Evolutionary conservation across 2,888 invertebrate species (phyloP), one percentile per base, ranked within the genome.

Genomic region (Stenotaenia linearis): DNA sequence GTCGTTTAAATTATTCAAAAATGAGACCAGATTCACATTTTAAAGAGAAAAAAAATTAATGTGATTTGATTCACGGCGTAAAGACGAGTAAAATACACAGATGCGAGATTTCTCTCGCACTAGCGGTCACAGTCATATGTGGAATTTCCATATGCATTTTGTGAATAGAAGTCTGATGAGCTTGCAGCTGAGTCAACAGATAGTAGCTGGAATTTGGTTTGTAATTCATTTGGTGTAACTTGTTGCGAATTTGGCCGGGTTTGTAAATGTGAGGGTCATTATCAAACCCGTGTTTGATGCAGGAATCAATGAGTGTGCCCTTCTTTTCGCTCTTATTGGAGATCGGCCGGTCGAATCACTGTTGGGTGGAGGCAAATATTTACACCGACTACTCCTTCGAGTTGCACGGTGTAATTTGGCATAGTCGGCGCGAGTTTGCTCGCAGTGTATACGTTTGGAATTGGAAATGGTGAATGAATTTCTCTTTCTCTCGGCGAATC

Each of bases 101-200:
- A 50, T 50, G 50, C 1, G 18, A 50, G 50, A 50, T 50, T n/a
- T 50, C 50, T 1, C 18, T 50, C 50, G 21, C 7, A 18, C 18
- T 18, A 50, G 18, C 15, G 50, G 50, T 50, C 50, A 50, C n/a
- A 21, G 18, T 50, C 7, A 1, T 50, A 50, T 6, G 18, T n/a
- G n/a, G 18, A n/a, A n/a, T n/a, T 50, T n/a, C 18, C 7, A 18
- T n/a, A 50, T n/a, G 15, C 18, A n/a, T 69, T 69, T 69, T 69
- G 23, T 69, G 69, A 69, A 69, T 69, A 28, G 25, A 69, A 69
- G 28, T 69, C 25, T 69, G 69, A 69, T 69, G 69, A 69, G 69
- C 25, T 28, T 12, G 69, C 69, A 69, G 23, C 69, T 69, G 69
- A 69, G 69, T 69, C 69, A 69, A 69, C 69, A 69, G 12, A 69